phyloP scores from a whole-genome alignment of 2,113 vertebrate species.

The Zosterops japonicus region DNA sequence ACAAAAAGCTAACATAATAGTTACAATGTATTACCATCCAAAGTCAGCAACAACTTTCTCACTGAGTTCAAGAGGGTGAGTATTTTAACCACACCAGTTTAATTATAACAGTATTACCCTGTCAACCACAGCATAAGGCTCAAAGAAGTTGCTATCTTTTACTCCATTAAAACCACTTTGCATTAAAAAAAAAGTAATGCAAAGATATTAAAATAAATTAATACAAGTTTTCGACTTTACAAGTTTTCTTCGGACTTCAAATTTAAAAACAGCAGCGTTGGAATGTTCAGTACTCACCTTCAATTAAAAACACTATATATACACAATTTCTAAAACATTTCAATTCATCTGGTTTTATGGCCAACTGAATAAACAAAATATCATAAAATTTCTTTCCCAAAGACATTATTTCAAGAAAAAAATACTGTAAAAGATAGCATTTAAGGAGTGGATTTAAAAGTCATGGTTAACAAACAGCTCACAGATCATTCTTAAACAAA shows the following conservation, averaged over 20 bases:
- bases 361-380: neutral
- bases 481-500: neutral
- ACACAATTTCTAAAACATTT: neutral
- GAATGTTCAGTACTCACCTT: neutral
- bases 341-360: neutral
- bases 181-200: neutral
- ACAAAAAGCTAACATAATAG: neutral
- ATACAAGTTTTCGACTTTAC: neutral
- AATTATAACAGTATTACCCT: neutral
- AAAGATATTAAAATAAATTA: neutral
- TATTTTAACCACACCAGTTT: neutral
- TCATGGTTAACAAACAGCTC: neutral
- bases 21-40: neutral
- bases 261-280: rapidly evolving
- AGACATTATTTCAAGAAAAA: neutral
- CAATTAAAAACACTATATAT: neutral
- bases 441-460: neutral
- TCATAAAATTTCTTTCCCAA: neutral
- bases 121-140: neutral
- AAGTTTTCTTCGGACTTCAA: neutral
- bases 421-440: neutral
- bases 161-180: neutral
- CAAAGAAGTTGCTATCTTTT: neutral
- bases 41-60: neutral
- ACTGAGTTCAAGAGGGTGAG: neutral